Conservation (phyloP, 2,797 vertebrate genomes). For the Gadopsis marmoratus region DNA sequence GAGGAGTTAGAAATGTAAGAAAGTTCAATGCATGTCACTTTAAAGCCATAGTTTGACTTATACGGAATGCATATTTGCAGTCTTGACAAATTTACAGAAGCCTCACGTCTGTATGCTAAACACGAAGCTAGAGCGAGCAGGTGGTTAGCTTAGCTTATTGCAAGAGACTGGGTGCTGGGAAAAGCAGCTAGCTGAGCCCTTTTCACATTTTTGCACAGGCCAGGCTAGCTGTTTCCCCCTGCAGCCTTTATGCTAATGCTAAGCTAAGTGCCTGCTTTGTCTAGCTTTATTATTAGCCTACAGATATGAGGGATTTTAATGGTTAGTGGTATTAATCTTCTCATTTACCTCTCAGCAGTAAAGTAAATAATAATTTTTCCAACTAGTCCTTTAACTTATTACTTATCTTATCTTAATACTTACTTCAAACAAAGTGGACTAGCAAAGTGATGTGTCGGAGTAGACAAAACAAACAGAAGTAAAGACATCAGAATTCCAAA, state of each 20-base stretch:
- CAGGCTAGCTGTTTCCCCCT: not conserved
- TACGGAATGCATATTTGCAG: too few species aligned
- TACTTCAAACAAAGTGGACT: not conserved
- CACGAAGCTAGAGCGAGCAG: not conserved
- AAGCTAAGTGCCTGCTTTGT: not conserved
- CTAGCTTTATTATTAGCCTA: not conserved
- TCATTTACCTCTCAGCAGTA: not conserved
- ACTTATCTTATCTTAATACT: not conserved
- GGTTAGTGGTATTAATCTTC: not conserved
- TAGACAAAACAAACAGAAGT: not conserved
- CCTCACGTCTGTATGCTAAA: not conserved
- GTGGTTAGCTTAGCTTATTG: not conserved
- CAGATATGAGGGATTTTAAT: not conserved
- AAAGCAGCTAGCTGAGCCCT: not conserved
- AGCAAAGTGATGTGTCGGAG: not conserved
- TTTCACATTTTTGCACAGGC: not conserved
- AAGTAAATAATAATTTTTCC: not conserved
- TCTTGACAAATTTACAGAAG: too few species aligned
- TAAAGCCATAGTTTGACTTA: not conserved
- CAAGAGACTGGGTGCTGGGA: too few species aligned
- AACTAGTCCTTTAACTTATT: not conserved
- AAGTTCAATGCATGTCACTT: not conserved
- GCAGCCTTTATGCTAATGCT: not conserved
- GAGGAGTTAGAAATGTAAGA: not conserved
- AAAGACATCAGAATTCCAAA: not conserved